phyloP scores from a whole-genome alignment of 2,113 vertebrate species.

The Nesoenas mayeri region DNA sequence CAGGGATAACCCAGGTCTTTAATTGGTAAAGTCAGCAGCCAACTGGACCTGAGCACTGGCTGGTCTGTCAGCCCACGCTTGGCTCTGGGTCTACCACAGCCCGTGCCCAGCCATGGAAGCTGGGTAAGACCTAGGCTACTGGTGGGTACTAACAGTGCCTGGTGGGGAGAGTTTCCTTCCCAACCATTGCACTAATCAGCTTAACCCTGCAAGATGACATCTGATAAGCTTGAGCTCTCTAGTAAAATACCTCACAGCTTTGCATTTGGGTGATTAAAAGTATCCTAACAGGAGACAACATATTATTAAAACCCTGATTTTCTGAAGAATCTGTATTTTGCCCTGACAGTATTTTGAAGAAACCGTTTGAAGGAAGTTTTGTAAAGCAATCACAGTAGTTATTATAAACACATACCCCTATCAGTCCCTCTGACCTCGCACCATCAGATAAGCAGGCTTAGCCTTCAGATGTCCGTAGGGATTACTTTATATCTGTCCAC shows the following conservation, averaged over 20 bases:
- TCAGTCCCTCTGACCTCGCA: not conserved
- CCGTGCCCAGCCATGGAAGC: fast-evolving
- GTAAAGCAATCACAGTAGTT: not conserved
- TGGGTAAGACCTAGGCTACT: not conserved
- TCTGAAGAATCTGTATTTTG: not conserved
- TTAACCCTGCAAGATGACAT: not conserved
- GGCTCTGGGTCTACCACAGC: not conserved
- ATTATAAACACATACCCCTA: not conserved
- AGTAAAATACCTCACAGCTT: not conserved
- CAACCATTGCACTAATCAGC: not conserved
- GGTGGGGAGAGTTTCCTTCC: not conserved
- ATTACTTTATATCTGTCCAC: not conserved
- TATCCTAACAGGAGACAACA: not conserved
- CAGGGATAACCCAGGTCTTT: not conserved
- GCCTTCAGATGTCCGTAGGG: not conserved
- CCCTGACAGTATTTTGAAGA: not conserved
- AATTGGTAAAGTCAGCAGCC: not conserved
- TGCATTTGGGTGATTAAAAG: not conserved
- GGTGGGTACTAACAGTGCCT: not conserved
- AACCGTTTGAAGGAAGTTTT: not conserved
- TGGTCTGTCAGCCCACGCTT: not conserved
- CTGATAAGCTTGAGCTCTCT: not conserved
- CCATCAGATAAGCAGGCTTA: conserved; percentile 5
- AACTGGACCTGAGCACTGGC: fast-evolving
- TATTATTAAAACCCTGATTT: not conserved